Evolutionary conservation across 2,113 vertebrate species (phyloP).

Genomic region (Corvus moneduloides): DNA sequence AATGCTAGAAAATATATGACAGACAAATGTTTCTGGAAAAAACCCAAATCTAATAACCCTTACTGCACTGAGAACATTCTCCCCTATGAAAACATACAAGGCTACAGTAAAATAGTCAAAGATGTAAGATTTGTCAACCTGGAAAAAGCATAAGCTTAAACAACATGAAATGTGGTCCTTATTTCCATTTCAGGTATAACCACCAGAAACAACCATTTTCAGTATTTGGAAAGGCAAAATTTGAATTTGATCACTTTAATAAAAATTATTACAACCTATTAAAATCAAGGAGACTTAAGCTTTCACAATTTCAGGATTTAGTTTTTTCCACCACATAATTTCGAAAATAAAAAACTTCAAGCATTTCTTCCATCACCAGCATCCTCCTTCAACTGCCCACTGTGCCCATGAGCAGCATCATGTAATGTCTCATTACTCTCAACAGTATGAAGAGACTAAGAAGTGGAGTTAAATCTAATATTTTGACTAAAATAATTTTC

Average conservation of each 20-base stretch:
- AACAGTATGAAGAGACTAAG: background rate
- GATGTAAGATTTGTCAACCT: background rate
- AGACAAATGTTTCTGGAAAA: background rate
- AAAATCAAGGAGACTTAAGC: background rate
- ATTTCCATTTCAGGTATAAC: background rate
- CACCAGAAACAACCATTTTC: background rate
- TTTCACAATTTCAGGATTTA: background rate
- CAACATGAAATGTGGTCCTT: background rate
- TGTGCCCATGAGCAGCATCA: background rate
- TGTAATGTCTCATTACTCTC: background rate
- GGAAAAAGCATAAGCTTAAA: background rate
- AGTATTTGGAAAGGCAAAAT: background rate
- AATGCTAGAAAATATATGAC: background rate
- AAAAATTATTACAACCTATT: background rate
- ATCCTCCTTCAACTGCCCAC: background rate
- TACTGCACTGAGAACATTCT: background rate
- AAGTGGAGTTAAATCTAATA: background rate
- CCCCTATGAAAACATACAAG: background rate
- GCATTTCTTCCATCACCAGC: background rate
- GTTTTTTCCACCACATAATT: background rate
- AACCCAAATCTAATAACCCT: background rate
- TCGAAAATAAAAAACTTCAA: slow-evolving; percentile 5
- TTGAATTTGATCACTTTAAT: background rate
- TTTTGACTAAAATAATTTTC: background rate
- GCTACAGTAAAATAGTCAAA: background rate